phyloP scores from a whole-genome alignment of 2,113 vertebrate genomes.

The Parotia lawesii region DNA sequence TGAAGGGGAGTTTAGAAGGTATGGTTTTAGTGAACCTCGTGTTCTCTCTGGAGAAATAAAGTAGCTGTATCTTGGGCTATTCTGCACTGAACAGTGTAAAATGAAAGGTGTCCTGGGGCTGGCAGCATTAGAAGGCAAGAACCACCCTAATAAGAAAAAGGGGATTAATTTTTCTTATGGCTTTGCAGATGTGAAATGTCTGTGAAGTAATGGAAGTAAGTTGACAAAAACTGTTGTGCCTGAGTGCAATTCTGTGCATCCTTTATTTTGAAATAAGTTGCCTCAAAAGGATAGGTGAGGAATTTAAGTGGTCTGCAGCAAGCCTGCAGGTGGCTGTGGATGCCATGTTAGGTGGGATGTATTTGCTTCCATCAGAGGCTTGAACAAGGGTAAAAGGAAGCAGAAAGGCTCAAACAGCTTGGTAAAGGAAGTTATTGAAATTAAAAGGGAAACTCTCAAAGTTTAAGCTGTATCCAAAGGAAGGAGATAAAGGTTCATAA shows the following conservation, averaged over 20 bases:
- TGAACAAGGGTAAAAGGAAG: neutral
- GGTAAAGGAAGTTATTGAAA: neutral
- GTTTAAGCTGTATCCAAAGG: neutral
- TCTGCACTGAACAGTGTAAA: neutral
- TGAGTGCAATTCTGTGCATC: neutral
- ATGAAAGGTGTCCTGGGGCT: neutral
- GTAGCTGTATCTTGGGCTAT: neutral
- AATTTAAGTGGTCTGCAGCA: neutral
- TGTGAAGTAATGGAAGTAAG: neutral
- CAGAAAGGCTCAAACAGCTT: neutral
- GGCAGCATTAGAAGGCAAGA: neutral
- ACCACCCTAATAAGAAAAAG: neutral
- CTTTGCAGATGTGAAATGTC: neutral
- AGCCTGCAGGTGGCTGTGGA: neutral
- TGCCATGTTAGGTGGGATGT: neutral
- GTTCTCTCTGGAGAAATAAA: neutral
- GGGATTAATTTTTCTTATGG: neutral
- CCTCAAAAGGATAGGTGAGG: neutral
- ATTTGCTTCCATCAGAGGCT: neutral
- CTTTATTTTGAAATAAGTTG: neutral
- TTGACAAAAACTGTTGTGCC: neutral
- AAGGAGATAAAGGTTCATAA: neutral
- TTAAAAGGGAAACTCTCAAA: neutral
- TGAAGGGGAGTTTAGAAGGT: neutral
- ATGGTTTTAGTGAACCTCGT: neutral